phyloP scores from a whole-genome alignment of 2,888 invertebrate genomes.

The Spodoptera picta region DNA sequence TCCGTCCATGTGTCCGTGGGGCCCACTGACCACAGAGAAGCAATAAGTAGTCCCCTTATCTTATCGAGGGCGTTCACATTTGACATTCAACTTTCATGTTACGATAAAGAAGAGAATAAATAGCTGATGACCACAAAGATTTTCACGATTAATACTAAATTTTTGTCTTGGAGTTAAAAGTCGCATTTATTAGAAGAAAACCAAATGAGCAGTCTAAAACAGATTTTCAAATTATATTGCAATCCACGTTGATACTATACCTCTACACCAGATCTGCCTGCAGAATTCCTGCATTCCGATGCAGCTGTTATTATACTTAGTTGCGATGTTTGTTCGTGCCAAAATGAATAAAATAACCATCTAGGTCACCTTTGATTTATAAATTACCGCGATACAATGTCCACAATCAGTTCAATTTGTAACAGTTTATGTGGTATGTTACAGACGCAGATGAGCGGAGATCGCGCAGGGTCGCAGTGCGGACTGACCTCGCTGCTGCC shows the following conservation, averaged over 20 bases:
- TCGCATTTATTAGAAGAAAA: too few relatives aligned
- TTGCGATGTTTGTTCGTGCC: slow-evolving; percentile 45
- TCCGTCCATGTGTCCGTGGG: slow-evolving; percentile 38
- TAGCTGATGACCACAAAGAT: slow-evolving; percentile 22
- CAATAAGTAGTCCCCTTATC: slow-evolving; percentile 71
- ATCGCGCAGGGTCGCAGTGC: slow-evolving; percentile 89
- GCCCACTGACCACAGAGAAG: slow-evolving; percentile 67
- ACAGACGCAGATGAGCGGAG: slow-evolving; percentile 88
- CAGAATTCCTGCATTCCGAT: slow-evolving; percentile 32
- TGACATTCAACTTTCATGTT: slow-evolving; percentile 81
- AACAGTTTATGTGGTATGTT: slow-evolving; percentile 61
- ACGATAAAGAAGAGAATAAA: slow-evolving; percentile 58
- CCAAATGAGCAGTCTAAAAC: too few relatives aligned
- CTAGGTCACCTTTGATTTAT: slow-evolving; percentile 53
- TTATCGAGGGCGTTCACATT: slow-evolving; percentile 83
- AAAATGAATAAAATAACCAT: slow-evolving; percentile 51
- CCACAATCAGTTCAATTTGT: slow-evolving; percentile 17
- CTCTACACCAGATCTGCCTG: too few relatives aligned
- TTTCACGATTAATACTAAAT: slow-evolving; percentile 18
- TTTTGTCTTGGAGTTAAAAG: neutral
- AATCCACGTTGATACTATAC: too few relatives aligned
- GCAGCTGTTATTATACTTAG: slow-evolving; percentile 39
- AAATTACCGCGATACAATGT: slow-evolving; percentile 33
- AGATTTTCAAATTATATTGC: too few relatives aligned
- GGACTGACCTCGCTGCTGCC: slow-evolving; percentile 91